These are phyloP conservation scores for Dasyurus viverrinus DNA, from an alignment of 2,113 vertebrate species.

Conservation along the genomic window DNA sequence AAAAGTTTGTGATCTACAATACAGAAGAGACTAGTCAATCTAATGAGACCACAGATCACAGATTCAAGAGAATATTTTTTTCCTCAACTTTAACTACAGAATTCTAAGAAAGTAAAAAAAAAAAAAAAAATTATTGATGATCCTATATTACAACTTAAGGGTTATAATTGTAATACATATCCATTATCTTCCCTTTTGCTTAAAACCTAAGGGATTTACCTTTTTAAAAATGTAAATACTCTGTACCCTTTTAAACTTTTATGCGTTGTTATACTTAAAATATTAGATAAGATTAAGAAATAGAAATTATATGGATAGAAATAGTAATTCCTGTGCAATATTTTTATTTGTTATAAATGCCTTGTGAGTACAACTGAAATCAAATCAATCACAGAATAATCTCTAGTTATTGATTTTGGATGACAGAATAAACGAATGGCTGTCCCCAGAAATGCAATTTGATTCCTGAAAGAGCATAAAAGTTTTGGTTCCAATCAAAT, in stretches of 20 bases:
- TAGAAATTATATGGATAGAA: neutral
- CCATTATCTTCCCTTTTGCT: neutral
- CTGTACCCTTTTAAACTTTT: neutral
- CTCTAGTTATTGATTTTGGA: too few relatives aligned
- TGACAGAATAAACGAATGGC: too few relatives aligned
- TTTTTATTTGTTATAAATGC: neutral
- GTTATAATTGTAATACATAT: neutral
- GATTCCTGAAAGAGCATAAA: too few relatives aligned
- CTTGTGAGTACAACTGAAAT: neutral
- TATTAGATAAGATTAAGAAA: neutral
- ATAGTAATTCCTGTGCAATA: neutral
- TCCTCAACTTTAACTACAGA: neutral
- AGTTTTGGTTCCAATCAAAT: too few relatives aligned
- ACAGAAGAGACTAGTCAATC: neutral
- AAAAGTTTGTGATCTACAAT: neutral
- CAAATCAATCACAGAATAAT: neutral
- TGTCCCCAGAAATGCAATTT: too few relatives aligned
- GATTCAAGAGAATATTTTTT: neutral
- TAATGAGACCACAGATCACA: neutral
- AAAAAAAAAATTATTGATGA: neutral
- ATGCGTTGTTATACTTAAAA: neutral
- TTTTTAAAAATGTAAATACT: neutral
- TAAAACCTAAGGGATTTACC: neutral
- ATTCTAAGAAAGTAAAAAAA: neutral
- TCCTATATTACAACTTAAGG: neutral